phyloP scores from a whole-genome alignment of 2,797 vertebrate genomes.

The Crax fasciolata region DNA sequence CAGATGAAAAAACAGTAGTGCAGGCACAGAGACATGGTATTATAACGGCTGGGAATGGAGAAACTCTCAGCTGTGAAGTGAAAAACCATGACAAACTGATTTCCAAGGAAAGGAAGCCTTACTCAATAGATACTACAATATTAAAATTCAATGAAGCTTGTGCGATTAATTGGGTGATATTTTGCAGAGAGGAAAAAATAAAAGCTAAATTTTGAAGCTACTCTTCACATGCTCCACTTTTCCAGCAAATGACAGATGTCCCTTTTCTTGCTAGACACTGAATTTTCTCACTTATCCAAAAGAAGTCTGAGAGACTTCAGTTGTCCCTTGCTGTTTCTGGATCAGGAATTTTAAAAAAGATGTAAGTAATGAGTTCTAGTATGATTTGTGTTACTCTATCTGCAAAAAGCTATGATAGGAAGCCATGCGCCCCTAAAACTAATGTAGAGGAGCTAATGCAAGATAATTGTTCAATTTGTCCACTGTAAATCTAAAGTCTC shows the following conservation, averaged over 20 bases:
- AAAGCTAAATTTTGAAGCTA: not conserved
- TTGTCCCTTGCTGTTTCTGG: not conserved
- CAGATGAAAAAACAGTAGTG: not conserved
- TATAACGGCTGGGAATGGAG: not conserved
- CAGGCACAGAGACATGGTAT: not conserved
- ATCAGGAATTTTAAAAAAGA: not conserved
- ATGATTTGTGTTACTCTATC: not conserved
- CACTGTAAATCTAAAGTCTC: not conserved
- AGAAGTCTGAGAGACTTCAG: not conserved
- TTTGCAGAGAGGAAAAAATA: not conserved
- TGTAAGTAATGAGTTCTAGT: not conserved
- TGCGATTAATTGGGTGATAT: constrained; percentile 15
- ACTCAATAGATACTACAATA: not conserved
- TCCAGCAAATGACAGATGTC: not conserved
- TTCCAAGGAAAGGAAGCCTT: constrained; percentile 27
- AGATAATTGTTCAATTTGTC: not conserved
- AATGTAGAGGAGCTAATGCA: not conserved
- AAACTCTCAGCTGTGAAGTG: not conserved
- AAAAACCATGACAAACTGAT: constrained; percentile 17
- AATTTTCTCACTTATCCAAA: not conserved
- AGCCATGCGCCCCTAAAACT: not conserved
- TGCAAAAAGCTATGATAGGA: not conserved
- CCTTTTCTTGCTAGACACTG: not conserved
- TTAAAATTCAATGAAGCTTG: constrained; percentile 38
- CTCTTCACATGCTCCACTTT: not conserved